Percentiles rank a stretch among this genome's conserved stretches.
These are phyloP conservation scores for Pachydiplax longipennis DNA, from an alignment of 2,888 invertebrate genomes.

Conservation along the genomic window DNA sequence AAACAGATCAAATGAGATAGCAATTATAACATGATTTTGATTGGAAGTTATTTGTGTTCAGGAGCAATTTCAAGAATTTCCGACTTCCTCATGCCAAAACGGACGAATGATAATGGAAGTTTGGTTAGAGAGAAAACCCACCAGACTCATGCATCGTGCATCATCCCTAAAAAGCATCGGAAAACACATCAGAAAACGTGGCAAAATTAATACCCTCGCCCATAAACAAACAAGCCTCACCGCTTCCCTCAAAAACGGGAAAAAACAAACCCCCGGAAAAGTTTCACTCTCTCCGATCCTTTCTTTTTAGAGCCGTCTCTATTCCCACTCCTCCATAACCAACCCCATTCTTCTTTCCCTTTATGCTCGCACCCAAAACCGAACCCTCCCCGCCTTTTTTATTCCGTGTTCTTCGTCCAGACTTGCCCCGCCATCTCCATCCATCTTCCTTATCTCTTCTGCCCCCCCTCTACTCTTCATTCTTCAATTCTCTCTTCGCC, in stretches of 20 bases:
- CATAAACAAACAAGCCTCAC: background rate
- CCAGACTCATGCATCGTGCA: too few species aligned
- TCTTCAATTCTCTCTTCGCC: background rate
- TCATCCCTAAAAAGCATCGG: background rate
- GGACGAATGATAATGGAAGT: too few species aligned
- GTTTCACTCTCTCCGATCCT: background rate
- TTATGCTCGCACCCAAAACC: background rate
- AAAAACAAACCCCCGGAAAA: background rate
- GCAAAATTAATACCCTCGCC: background rate
- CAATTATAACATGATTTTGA: too few species aligned
- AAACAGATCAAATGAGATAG: too few species aligned
- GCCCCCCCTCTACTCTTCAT: background rate
- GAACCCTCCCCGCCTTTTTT: background rate
- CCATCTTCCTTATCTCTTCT: slow-evolving; percentile 27
- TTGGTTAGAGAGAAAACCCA: too few species aligned
- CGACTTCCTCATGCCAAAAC: too few species aligned
- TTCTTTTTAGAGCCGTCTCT: background rate
- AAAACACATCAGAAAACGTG: background rate
- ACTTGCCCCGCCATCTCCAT: slow-evolving; percentile 14
- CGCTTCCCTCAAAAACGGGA: background rate
- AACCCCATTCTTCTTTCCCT: background rate
- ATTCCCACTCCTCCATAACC: background rate
- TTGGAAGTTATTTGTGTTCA: too few species aligned
- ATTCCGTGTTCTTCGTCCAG: slow-evolving; percentile 23
- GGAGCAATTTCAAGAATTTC: too few species aligned